Evolutionary conservation across 2,797 vertebrate genomes (phyloP).

Genomic region (Typhlichthys eigenmanni): DNA sequence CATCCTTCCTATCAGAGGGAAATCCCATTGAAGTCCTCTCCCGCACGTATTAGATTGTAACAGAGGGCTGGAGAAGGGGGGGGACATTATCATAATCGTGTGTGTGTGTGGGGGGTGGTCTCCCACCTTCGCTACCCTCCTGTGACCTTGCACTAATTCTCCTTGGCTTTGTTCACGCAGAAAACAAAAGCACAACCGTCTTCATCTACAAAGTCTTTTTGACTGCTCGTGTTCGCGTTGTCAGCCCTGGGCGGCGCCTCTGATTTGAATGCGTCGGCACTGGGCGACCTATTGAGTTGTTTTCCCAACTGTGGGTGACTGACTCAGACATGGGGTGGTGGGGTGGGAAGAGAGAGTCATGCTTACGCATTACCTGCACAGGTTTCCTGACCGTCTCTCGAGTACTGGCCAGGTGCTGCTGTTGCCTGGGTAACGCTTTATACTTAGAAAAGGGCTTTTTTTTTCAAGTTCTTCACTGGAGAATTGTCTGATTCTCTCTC

Average conservation of each 20-base stretch:
- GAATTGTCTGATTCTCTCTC: conserved; percentile 55
- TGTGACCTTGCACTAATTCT: not conserved
- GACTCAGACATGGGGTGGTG: not conserved
- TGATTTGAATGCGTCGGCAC: conserved; percentile 7
- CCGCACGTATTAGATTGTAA: conserved; percentile 25
- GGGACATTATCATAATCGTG: no score
- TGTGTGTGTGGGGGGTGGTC: not conserved
- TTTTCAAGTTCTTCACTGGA: conserved; percentile 37
- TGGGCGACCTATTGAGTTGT: conserved; percentile 3
- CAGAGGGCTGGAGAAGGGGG: conserved; percentile 6
- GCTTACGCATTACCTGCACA: not conserved
- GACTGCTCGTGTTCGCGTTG: conserved; percentile 11
- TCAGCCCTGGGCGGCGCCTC: conserved; percentile 21
- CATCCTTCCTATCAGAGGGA: conserved; percentile 20
- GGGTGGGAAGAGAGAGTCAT: conserved; percentile 1
- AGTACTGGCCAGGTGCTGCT: conserved; percentile 42
- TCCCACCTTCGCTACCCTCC: no score
- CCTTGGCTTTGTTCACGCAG: not conserved
- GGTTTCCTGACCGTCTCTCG: conserved; percentile 21
- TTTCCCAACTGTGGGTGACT: conserved; percentile 40
- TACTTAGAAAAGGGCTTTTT: conserved; percentile 40
- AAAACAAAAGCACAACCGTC: not conserved
- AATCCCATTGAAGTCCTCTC: conserved; percentile 43
- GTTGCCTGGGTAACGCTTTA: conserved; percentile 78
- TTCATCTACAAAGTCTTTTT: not conserved